phyloP scores from a whole-genome alignment of 2,797 vertebrate species.

The Pipistrellus pipistrellus region DNA sequence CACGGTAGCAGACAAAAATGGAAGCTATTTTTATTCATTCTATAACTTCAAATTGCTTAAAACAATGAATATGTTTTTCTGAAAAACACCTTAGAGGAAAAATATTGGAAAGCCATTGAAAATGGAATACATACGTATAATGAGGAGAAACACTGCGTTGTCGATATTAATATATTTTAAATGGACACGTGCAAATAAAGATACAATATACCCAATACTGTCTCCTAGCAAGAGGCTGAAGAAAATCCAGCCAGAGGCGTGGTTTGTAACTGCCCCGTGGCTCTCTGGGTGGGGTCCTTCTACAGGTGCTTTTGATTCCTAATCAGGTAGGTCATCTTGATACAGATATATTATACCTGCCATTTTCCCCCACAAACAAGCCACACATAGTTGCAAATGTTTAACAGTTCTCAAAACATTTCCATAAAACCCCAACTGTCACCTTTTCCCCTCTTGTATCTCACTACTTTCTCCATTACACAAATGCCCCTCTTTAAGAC shows the following conservation, averaged over 20 bases:
- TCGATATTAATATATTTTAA: neutral
- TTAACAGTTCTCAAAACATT: neutral
- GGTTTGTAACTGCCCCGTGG: neutral
- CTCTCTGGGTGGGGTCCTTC: neutral
- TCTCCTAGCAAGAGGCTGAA: neutral
- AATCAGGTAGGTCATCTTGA: neutral
- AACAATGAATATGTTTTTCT: neutral
- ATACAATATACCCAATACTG: neutral
- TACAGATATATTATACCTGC: neutral
- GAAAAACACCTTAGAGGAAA: neutral
- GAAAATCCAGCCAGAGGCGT: neutral
- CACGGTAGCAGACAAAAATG: neutral
- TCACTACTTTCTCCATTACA: neutral
- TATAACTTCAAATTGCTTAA: constrained; percentile 34
- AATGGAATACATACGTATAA: neutral
- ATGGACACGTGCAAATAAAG: neutral
- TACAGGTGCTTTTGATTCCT: neutral
- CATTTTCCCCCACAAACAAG: neutral
- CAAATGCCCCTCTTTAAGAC: neutral
- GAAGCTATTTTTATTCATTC: neutral
- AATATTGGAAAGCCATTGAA: neutral
- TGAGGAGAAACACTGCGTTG: neutral
- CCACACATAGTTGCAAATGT: neutral
- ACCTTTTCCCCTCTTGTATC: neutral
- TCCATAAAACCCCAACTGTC: neutral